phyloP scores from a whole-genome alignment of 1,140 invertebrate species.

The Diorhabda elongata region DNA sequence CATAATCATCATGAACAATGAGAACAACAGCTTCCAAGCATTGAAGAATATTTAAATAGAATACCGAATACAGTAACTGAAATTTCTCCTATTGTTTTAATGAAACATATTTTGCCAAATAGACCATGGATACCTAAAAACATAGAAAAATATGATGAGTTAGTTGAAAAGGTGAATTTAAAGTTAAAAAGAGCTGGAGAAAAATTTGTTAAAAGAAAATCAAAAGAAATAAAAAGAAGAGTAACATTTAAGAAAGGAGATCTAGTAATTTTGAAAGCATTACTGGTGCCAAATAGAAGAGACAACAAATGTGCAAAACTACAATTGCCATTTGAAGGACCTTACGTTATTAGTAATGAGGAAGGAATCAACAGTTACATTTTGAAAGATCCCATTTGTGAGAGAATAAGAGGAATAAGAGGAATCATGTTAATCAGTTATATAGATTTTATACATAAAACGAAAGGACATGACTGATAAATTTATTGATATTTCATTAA shows the following conservation, averaged over 20 bases:
- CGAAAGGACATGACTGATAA: no score
- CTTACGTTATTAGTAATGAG: neutral
- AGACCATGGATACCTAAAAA: constrained; percentile 4
- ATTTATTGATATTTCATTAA: no score
- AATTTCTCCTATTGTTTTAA: neutral
- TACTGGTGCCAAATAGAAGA: constrained; percentile 1
- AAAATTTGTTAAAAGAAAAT: no score
- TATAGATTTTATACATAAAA: no score
- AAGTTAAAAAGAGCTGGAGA: no score
- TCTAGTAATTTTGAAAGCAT: constrained; percentile 4
- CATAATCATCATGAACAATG: constrained; percentile 6
- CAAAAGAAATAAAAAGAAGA: neutral
- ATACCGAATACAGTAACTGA: constrained; percentile 6
- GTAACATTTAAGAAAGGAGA: constrained; percentile 9
- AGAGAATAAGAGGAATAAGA: no score
- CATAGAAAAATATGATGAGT: no score
- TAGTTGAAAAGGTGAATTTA: no score
- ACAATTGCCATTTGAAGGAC: constrained; percentile 7
- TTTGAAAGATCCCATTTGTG: no score
- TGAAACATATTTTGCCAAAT: neutral
- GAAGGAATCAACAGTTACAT: neutral
- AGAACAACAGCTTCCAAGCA: neutral
- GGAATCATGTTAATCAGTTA: no score
- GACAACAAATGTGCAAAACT: constrained; percentile 8
- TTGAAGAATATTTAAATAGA: constrained; percentile 6